phyloP scores from a whole-genome alignment of 2,113 vertebrate genomes.

The Sceloporus undulatus region DNA sequence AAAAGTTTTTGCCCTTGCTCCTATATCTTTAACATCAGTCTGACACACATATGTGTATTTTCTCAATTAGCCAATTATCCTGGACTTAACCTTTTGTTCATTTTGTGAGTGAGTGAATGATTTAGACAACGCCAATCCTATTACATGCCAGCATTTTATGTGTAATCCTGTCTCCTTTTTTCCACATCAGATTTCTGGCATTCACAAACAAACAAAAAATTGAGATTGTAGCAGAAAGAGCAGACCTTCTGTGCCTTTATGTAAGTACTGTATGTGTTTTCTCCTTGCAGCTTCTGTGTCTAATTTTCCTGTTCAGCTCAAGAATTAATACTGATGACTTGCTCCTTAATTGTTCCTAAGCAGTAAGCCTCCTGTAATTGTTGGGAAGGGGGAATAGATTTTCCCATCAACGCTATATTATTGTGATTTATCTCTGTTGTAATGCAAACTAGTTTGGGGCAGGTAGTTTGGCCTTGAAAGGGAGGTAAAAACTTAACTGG shows the following conservation, averaged over 20 bases:
- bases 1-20: not conserved
- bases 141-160: not conserved
- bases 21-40: too few relatives aligned
- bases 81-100: not conserved
- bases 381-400: too few relatives aligned
- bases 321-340: too few relatives aligned
- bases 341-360: too few relatives aligned
- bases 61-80: not conserved
- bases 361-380: too few relatives aligned
- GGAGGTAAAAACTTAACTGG: too few relatives aligned
- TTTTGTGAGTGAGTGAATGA: not conserved
- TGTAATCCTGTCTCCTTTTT: not conserved
- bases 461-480: too few relatives aligned
- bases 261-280: not conserved
- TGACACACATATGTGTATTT: too few relatives aligned
- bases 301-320: not conserved
- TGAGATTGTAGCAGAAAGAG: not conserved
- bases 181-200: not conserved
- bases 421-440: too few relatives aligned
- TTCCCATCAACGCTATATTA: too few relatives aligned
- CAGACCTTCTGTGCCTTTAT: not conserved
- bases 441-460: too few relatives aligned
- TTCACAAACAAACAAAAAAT: not conserved
- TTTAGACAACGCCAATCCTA: not conserved
- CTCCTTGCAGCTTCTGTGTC: not conserved